Conservation (phyloP, 2,797 vertebrate genomes). For the Chaetodon trifasciatus region DNA sequence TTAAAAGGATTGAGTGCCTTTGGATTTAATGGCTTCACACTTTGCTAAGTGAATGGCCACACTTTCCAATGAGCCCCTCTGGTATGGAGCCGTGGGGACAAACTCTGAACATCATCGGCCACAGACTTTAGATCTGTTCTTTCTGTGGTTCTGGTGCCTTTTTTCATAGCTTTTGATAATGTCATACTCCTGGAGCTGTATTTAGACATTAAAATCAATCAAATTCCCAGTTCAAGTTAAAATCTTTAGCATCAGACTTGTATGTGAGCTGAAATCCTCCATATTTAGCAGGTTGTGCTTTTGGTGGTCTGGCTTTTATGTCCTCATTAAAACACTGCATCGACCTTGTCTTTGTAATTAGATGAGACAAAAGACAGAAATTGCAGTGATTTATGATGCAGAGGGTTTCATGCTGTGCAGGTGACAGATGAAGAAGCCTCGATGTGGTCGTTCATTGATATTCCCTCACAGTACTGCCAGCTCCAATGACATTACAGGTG, state of each 20-base stretch:
- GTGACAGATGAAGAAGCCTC: constrained; percentile 34
- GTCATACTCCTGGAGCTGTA: neutral
- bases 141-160: neutral
- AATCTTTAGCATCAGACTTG: neutral
- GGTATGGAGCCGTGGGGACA: neutral
- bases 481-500: constrained; percentile 39
- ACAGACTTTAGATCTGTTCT: neutral
- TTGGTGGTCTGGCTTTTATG: neutral
- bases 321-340: neutral
- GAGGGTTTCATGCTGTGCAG: neutral
- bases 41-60: constrained; percentile 37
- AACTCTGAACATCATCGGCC: constrained; percentile 4
- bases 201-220: neutral
- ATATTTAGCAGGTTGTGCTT: neutral
- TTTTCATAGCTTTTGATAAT: neutral
- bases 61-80: constrained; percentile 5
- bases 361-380: constrained; percentile 16
- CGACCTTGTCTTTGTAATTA: constrained; percentile 26
- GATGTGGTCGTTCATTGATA: constrained; percentile 32
- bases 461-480: constrained; percentile 8
- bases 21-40: constrained; percentile 52
- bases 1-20: constrained; percentile 54
- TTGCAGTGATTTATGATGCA: constrained; percentile 29
- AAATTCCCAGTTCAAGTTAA: neutral
- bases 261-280: neutral